Evolutionary conservation across 2,888 invertebrate species (phyloP).

Genomic region (Eupelmus urozonus): DNA sequence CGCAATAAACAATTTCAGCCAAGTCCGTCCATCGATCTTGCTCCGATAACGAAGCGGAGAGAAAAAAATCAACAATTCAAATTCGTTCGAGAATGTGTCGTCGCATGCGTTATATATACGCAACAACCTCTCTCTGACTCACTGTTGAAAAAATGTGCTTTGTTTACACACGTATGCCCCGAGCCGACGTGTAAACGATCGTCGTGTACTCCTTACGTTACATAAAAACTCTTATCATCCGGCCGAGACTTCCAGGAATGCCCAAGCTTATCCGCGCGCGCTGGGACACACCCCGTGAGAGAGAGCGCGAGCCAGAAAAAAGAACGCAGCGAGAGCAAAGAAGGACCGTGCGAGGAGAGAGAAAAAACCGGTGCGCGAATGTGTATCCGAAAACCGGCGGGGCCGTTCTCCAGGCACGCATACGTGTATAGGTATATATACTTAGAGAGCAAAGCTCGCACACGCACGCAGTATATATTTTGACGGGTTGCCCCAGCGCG

Average conservation of each 20-base stretch:
- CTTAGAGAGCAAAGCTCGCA: neutral
- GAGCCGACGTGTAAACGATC: neutral
- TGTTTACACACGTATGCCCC: slow-evolving; percentile 20
- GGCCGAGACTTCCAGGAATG: neutral
- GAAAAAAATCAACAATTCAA: slow-evolving; percentile 7
- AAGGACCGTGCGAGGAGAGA: neutral
- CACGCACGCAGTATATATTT: neutral
- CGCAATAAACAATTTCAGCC: slow-evolving; percentile 18
- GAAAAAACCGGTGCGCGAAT: neutral
- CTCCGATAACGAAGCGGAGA: neutral
- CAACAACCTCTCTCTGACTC: slow-evolving; percentile 5
- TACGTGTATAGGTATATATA: neutral
- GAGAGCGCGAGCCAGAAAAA: neutral
- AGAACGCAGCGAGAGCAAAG: neutral
- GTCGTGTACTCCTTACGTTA: neutral
- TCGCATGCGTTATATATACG: neutral
- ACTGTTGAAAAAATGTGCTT: slow-evolving; percentile 43
- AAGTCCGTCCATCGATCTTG: neutral
- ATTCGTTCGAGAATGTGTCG: neutral
- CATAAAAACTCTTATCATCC: neutral
- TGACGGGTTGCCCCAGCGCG: neutral
- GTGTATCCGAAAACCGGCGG: neutral
- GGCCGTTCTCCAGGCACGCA: neutral
- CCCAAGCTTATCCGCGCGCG: neutral
- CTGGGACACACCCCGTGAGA: neutral